These are phyloP conservation scores for Eueremaeus valkanovi DNA, from an alignment of 2,888 invertebrate genomes.

Conservation along the genomic window DNA sequence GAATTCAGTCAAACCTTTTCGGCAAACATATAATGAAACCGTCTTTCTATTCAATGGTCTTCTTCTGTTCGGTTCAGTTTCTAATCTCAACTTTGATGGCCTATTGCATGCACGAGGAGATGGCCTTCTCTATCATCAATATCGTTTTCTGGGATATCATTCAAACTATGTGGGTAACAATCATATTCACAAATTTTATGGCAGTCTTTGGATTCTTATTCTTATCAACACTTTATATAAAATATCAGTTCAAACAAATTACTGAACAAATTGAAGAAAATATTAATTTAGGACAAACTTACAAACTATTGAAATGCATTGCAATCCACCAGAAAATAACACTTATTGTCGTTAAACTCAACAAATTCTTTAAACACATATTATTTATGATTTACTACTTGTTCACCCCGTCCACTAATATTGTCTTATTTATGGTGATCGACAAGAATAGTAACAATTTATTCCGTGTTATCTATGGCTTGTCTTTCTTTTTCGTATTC, in stretches of 20 bases:
- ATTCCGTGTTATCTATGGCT: background rate
- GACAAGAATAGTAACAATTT: background rate
- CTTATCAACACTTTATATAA: background rate
- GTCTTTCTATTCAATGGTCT: background rate
- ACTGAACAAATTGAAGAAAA: background rate
- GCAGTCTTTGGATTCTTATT: background rate
- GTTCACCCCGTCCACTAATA: background rate
- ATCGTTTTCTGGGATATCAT: background rate
- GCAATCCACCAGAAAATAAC: background rate
- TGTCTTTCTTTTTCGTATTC: background rate
- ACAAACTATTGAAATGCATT: background rate
- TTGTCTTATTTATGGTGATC: conserved; percentile 7
- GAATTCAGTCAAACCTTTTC: background rate
- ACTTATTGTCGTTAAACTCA: background rate
- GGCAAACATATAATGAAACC: background rate
- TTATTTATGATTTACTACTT: conserved; percentile 15
- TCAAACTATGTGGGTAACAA: background rate
- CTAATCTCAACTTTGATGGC: background rate
- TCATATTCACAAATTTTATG: background rate
- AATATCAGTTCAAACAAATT: background rate
- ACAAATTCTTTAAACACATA: background rate
- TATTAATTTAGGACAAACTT: background rate
- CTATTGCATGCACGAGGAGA: background rate
- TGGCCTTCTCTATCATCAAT: background rate
- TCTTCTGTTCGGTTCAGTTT: background rate